A percentile compares a stretch with the other conserved stretches of the same genome.
Evolutionary conservation across 2,113 vertebrate genomes (phyloP).

Genomic region (Mus pahari): DNA sequence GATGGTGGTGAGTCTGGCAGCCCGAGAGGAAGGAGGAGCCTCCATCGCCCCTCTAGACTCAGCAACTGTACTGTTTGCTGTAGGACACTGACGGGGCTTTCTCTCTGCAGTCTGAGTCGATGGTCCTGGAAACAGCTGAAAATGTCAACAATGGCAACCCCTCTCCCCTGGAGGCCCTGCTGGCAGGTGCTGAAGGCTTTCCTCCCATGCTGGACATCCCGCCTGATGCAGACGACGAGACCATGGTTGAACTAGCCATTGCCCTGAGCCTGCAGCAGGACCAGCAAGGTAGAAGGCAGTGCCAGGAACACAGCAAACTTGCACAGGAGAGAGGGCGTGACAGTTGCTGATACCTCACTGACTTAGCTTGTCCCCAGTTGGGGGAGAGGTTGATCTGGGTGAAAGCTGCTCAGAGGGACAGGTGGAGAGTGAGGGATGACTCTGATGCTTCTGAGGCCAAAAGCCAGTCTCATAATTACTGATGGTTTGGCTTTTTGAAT

Average conservation of each 20-base stretch:
- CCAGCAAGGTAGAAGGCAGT: conserved; percentile 92
- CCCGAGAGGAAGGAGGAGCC: conserved; percentile 38
- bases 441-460: neutral
- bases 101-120: conserved; percentile 93
- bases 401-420: conserved; percentile 76
- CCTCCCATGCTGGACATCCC: conserved; percentile 99
- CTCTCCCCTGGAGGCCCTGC: conserved; percentile 96
- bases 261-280: conserved; percentile 98
- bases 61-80: neutral
- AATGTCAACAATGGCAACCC: conserved; percentile 98
- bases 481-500: conserved; percentile 31
- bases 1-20: conserved; percentile 95
- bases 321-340: conserved; percentile 49
- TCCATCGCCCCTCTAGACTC: neutral
- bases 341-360: conserved; percentile 64
- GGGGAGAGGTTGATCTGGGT: conserved; percentile 80
- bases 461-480: neutral
- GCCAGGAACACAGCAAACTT: neutral
- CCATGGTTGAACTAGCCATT: conserved; percentile 99
- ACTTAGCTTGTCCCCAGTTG: conserved; percentile 61
- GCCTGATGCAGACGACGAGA: conserved; percentile 98
- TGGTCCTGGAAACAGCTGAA: conserved; percentile 98
- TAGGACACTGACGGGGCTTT: conserved; percentile 65
- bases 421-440: conserved; percentile 77
- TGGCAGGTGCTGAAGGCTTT: conserved; percentile 98